These are phyloP conservation scores for Gila robusta DNA, from an alignment of 2,797 vertebrate species.

Conservation along the genomic window DNA sequence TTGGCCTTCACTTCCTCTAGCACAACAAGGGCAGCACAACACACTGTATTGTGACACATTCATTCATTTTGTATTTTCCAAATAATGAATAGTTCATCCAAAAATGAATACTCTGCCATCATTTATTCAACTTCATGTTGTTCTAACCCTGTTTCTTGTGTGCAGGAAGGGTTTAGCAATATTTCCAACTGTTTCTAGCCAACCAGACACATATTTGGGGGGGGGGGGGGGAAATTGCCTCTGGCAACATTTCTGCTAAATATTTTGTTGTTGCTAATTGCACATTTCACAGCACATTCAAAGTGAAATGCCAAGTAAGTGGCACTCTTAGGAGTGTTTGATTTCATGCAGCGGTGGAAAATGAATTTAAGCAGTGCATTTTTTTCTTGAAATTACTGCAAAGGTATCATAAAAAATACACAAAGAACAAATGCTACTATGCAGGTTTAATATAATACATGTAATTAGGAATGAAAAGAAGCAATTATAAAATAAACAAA, in stretches of 20 bases:
- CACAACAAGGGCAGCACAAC: no score
- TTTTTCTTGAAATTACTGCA: background rate
- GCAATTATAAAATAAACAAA: background rate
- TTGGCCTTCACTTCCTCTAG: no score
- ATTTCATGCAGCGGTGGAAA: background rate
- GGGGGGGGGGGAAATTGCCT: no score
- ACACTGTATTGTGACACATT: no score
- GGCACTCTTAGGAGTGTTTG: background rate
- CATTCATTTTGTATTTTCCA: background rate
- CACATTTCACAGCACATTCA: background rate
- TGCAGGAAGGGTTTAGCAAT: background rate
- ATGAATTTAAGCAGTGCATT: background rate
- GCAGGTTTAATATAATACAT: background rate
- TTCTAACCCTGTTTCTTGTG: background rate
- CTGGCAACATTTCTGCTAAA: background rate
- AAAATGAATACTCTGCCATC: background rate
- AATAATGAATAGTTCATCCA: background rate
- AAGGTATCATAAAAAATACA: background rate
- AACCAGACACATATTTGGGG: no score
- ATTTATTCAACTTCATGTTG: background rate
- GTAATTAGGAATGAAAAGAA: background rate
- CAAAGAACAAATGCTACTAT: background rate
- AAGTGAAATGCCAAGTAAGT: background rate
- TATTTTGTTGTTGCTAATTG: background rate
- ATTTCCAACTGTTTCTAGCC: no score